Conservation (phyloP, 1,140 invertebrate species). For the Hylaeus volcanicus region DNA sequence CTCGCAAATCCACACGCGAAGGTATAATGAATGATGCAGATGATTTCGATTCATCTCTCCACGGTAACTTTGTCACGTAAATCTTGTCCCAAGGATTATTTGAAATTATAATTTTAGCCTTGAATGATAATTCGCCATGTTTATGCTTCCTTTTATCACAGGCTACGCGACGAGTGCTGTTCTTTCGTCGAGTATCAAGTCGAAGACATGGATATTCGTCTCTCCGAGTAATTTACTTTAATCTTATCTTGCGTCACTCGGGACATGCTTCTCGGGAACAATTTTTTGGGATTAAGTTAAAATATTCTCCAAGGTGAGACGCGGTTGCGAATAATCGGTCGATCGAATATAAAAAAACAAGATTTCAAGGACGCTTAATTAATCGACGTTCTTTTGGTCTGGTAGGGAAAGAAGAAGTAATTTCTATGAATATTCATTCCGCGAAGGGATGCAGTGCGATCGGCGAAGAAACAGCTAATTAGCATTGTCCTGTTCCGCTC, state of each 20-base stretch:
- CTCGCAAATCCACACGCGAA: conserved; percentile 1
- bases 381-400: not conserved
- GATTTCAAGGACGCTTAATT: conserved; percentile 1
- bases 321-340: not conserved
- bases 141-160: not conserved
- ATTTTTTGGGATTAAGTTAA: not conserved
- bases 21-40: not conserved
- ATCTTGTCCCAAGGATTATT: not conserved
- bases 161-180: not conserved
- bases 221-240: not conserved
- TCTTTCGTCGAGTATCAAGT: not conserved
- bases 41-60: not conserved
- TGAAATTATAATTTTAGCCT: conserved; percentile 41
- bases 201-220: conserved; percentile 17
- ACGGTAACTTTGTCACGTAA: not conserved
- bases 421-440: conserved; percentile 13
- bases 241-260: not conserved
- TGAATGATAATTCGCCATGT: conserved; percentile 5
- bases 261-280: not conserved
- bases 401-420: not conserved
- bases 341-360: not conserved
- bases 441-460: conserved; percentile 10
- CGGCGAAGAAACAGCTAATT: conserved; percentile 39
- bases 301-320: not conserved
- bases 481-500: conserved; percentile 40